phyloP scores from a whole-genome alignment of 53 echinoderm and acorn worm species.

The Apostichopus leukothele region DNA sequence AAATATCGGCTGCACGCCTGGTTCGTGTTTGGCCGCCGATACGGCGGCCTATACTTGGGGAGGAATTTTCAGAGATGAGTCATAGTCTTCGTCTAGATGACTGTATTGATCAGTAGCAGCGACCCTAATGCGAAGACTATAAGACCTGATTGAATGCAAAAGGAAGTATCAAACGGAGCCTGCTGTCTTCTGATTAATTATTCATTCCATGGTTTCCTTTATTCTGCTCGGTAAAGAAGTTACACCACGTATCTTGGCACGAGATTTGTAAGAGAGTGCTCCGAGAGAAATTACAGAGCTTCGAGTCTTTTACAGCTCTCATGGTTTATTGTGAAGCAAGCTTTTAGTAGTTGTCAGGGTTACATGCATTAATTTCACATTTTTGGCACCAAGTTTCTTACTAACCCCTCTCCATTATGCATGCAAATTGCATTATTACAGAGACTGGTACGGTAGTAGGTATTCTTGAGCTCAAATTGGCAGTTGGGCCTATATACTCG shows the following conservation, averaged over 20 bases:
- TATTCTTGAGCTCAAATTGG: too few relatives aligned
- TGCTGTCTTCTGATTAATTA: slow-evolving; percentile 26
- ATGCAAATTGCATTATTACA: slow-evolving; percentile 15
- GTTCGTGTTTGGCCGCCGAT: neutral
- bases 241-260: neutral
- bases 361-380: slow-evolving; percentile 2
- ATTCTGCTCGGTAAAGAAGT: neutral
- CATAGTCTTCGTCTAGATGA: slow-evolving; percentile 26
- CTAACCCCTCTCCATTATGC: neutral
- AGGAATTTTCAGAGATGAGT: neutral
- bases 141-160: slow-evolving; percentile 16
- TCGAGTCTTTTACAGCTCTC: too few relatives aligned
- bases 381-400: neutral
- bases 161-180: slow-evolving; percentile 22
- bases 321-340: neutral
- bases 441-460: neutral
- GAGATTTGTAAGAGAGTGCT: neutral
- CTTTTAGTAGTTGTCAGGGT: neutral
- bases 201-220: slow-evolving; percentile 16
- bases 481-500: too few relatives aligned
- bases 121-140: neutral
- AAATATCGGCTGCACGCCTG: neutral
- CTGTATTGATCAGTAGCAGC: slow-evolving; percentile 24
- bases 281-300: too few relatives aligned
- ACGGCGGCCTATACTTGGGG: neutral